phyloP scores from a whole-genome alignment of 2,888 invertebrate genomes.

The Hermaeophaga mercurialis region DNA sequence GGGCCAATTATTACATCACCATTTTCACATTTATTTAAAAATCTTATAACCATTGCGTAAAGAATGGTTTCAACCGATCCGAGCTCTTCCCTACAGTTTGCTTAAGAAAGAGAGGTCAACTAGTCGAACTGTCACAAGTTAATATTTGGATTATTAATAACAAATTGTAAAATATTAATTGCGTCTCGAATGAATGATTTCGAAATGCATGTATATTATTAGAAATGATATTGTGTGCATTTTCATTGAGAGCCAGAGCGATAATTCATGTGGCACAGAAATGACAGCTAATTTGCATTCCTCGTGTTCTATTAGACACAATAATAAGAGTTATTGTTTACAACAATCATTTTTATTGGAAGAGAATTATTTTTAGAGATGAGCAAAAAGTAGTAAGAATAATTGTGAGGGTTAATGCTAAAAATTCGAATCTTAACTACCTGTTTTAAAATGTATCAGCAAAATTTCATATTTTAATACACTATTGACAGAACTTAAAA shows the following conservation, averaged over 20 bases:
- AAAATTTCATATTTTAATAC: no score
- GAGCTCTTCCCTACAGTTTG: neutral
- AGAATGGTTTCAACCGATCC: no score
- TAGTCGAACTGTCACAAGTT: constrained; percentile 39
- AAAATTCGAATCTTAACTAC: no score
- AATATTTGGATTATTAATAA: constrained; percentile 43
- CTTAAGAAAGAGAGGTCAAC: constrained; percentile 25
- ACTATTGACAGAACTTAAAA: no score
- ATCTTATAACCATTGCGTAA: no score
- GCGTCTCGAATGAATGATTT: constrained; percentile 26
- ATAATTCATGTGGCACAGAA: constrained; percentile 21
- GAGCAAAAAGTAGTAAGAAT: no score
- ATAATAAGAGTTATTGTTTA: constrained; percentile 5
- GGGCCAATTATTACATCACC: no score
- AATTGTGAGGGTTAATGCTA: no score
- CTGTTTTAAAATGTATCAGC: no score
- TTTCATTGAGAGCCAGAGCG: constrained; percentile 18
- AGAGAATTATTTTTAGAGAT: neutral
- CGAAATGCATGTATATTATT: constrained; percentile 23
- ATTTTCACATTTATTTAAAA: no score
- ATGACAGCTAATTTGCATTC: constrained; percentile 23
- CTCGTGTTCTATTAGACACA: constrained; percentile 12
- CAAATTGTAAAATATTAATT: constrained; percentile 34
- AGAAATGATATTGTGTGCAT: constrained; percentile 25
- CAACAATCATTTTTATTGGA: neutral